These are phyloP conservation scores for Pampusana beccarii DNA, from an alignment of 2,113 vertebrate species.

Conservation along the genomic window DNA sequence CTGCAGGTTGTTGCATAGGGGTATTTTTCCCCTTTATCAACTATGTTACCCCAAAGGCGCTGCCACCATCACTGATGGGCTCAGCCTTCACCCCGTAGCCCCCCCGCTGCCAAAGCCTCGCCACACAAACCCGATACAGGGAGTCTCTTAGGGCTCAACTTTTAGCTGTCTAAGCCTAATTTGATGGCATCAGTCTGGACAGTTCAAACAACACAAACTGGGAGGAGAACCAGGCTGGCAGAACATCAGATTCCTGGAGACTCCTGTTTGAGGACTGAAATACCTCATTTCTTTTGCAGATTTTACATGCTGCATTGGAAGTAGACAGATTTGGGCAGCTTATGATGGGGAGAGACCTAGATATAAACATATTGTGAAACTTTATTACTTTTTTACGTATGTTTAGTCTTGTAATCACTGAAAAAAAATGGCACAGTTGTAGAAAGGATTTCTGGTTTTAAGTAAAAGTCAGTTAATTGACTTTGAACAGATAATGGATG, in stretches of 20 bases:
- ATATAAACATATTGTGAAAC: not conserved
- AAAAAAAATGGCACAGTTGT: not conserved
- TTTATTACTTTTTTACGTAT: not conserved
- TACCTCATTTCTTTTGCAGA: not conserved
- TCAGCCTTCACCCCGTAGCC: too few species aligned
- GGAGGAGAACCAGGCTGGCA: not conserved
- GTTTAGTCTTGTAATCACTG: not conserved
- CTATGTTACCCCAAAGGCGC: too few species aligned
- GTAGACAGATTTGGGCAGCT: not conserved
- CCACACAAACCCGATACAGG: too few species aligned
- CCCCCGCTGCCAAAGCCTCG: too few species aligned
- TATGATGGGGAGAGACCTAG: not conserved
- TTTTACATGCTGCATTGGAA: not conserved
- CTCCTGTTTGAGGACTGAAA: not conserved
- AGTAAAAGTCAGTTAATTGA: conserved; percentile 4
- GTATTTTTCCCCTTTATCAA: too few species aligned
- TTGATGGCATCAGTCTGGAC: not conserved
- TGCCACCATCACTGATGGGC: too few species aligned
- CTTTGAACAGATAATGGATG: not conserved
- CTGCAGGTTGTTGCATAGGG: too few species aligned
- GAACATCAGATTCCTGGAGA: not conserved
- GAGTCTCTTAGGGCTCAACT: not conserved
- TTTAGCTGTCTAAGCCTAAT: not conserved
- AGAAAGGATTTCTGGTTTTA: not conserved
- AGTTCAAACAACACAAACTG: not conserved